Evolutionary conservation across 2,113 vertebrate genomes (phyloP).

Genomic region (Brienomyrus brachyistius): DNA sequence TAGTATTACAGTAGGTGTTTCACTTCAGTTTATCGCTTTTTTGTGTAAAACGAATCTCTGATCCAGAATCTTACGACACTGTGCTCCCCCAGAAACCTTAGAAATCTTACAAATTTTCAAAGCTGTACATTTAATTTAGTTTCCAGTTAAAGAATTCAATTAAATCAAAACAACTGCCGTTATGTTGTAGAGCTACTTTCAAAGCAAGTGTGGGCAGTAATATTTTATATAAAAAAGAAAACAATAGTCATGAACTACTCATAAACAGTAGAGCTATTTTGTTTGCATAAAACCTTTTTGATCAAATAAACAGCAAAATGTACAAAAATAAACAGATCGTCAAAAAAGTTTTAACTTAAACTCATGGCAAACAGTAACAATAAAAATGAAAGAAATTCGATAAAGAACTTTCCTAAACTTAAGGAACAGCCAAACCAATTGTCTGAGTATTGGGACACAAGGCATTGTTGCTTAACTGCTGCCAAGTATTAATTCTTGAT

Average conservation of each 20-base stretch:
- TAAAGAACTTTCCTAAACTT: neutral
- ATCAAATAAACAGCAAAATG: neutral
- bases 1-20: neutral
- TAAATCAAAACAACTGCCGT: neutral
- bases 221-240: neutral
- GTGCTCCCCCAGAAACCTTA: neutral
- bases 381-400: neutral
- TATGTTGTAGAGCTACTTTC: neutral
- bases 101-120: neutral
- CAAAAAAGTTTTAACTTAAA: neutral
- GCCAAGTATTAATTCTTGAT: slow-evolving; percentile 12
- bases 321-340: neutral
- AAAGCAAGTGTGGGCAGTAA: neutral
- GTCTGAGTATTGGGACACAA: neutral
- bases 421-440: neutral
- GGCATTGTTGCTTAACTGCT: neutral
- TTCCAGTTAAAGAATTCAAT: neutral
- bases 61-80: neutral
- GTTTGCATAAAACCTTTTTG: neutral
- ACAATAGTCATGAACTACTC: neutral
- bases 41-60: neutral
- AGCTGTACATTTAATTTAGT: neutral
- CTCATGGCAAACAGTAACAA: neutral
- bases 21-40: neutral
- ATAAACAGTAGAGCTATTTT: neutral